A percentile compares a stretch with the other conserved stretches of the same genome.
Conservation (phyloP, 2,888 invertebrate genomes). For the Baronia brevicornis region DNA sequence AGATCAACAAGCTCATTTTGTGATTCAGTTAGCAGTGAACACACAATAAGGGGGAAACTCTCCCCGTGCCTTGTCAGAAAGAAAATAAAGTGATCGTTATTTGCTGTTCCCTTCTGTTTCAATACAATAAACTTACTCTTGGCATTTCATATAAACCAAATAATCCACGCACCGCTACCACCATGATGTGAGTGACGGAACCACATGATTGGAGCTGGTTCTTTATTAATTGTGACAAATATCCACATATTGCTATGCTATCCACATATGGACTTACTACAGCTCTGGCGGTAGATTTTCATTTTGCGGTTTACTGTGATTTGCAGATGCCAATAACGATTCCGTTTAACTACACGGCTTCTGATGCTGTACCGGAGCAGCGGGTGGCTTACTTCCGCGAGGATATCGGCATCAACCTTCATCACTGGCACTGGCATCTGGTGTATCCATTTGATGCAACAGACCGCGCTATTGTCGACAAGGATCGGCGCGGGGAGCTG, state of each 20-base stretch:
- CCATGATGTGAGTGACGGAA: too few species aligned
- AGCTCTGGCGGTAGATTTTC: background rate
- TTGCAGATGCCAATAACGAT: conserved; percentile 78
- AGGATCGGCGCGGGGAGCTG: conserved; percentile 85
- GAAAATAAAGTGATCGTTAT: too few species aligned
- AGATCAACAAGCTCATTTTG: too few species aligned
- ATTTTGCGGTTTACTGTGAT: background rate
- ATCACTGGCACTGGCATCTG: conserved; percentile 94
- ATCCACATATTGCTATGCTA: background rate
- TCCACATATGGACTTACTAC: background rate
- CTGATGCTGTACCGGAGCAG: conserved; percentile 83
- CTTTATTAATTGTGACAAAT: too few species aligned
- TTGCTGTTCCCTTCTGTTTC: too few species aligned
- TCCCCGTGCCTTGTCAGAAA: too few species aligned
- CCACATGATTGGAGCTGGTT: too few species aligned
- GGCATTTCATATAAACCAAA: too few species aligned
- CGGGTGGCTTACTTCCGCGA: conserved; percentile 87
- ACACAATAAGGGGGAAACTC: too few species aligned
- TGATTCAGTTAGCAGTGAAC: too few species aligned
- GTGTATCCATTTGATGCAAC: conserved; percentile 85
- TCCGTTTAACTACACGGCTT: conserved; percentile 83
- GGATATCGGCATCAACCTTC: conserved; percentile 87
- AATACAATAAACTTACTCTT: too few species aligned
- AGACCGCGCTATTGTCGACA: conserved; percentile 71
- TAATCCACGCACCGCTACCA: too few species aligned